Evolutionary conservation across 2,888 invertebrate species (phyloP), one percentile per base, ranked within the genome.

Genomic region (Nowickia ferox): DNA sequence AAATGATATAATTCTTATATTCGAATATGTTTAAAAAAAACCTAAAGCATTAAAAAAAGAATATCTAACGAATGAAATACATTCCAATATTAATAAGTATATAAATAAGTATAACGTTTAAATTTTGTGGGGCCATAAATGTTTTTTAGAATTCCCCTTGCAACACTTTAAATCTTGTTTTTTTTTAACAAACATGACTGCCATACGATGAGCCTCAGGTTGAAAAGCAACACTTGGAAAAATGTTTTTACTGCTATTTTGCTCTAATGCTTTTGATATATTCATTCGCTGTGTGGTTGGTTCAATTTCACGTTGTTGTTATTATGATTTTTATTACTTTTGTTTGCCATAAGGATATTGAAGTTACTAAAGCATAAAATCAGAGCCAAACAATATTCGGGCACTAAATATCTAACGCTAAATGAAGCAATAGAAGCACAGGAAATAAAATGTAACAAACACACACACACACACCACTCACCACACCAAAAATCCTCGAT

Each of bases 321-420:
- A 87, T 89, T 88, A 90, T 88, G 88, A 89, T 88, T 89, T 87
- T 82, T 89, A 88, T 88, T 88, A 89, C 55, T 71, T 76, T 69
- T 82, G 69, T 87, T 88, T 87, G 87, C 88, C 83, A 81, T 89
- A 89, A 89, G 91, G 88, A 91, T 90, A 90, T 92, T 89, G 89
- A 89, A 91, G 91, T 91, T 91, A 92, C 71, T 91, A 92, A 91
- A 91, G 90, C 92, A 91, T 91, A 88, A 91, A 91, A 91, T 92
- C 91, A 91, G 90, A 89, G 91, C 90, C 90, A 91, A 88, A 88
- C 87, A 88, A 82, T 84, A 84, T 78, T 81, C 51, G 79, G 84
- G 84, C 84, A 87, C 84, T 88, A 86, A 88, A 88, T 77, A 81
- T 77, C 77, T 68, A 51, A n/a, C n/a, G 19, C 2, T 40, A 42